These are phyloP conservation scores for Scartelaos histophorus DNA, from an alignment of 2,113 vertebrate genomes.

Conservation along the genomic window DNA sequence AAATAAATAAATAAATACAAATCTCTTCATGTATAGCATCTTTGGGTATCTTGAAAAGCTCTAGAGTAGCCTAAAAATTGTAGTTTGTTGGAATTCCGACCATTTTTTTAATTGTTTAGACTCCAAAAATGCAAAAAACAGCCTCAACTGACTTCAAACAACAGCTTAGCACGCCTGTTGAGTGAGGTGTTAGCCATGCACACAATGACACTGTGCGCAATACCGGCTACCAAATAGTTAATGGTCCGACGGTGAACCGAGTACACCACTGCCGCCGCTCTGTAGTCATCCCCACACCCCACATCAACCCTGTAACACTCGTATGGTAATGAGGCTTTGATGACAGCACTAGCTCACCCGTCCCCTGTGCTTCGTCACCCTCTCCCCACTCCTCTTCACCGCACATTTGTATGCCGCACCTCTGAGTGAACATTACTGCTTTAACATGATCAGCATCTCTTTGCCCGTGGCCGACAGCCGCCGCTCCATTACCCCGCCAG, in stretches of 20 bases:
- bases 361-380: constrained; percentile 22
- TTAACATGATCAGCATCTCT: constrained; percentile 36
- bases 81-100: too few relatives aligned
- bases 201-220: too few relatives aligned
- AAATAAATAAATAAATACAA: too few relatives aligned
- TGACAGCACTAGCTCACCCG: background rate
- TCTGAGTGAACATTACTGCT: constrained; percentile 20
- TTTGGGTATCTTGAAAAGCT: too few relatives aligned
- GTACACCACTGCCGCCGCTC: background rate
- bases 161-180: too few relatives aligned
- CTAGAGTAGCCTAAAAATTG: too few relatives aligned
- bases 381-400: background rate
- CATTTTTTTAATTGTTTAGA: too few relatives aligned
- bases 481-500: constrained; percentile 19
- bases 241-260: background rate
- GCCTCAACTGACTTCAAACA: too few relatives aligned
- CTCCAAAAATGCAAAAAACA: too few relatives aligned
- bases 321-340: background rate
- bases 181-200: too few relatives aligned
- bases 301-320: background rate
- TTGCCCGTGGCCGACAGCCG: constrained; percentile 19
- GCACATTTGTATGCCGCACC: constrained; percentile 17
- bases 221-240: too few relatives aligned
- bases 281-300: background rate
- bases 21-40: too few relatives aligned